phyloP scores from a whole-genome alignment of 2,113 vertebrate species.

The Malurus melanocephalus region DNA sequence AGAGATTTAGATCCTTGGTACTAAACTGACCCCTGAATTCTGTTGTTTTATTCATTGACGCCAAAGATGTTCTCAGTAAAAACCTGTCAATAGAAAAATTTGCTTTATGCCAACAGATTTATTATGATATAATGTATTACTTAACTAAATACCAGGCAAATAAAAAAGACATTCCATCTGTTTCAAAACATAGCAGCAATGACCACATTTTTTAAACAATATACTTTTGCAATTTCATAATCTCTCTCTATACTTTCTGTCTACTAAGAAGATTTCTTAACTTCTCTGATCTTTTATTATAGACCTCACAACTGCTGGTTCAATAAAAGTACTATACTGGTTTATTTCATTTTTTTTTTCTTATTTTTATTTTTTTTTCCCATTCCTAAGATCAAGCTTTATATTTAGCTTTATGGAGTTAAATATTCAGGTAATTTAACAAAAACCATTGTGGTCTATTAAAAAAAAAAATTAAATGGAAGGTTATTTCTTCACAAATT shows the following conservation, averaged over 20 bases:
- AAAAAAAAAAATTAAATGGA: not conserved
- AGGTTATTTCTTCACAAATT: not conserved
- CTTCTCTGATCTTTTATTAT: not conserved
- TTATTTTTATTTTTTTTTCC: too few relatives aligned
- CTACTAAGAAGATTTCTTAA: not conserved
- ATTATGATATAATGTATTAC: not conserved
- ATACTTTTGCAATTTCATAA: not conserved
- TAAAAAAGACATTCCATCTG: not conserved
- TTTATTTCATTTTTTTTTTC: not conserved
- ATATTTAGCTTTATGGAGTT: not conserved
- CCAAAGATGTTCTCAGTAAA: not conserved
- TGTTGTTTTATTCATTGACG: not conserved
- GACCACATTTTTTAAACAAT: not conserved
- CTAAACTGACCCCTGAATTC: not conserved
- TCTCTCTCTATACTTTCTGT: not conserved
- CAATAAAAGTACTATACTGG: not conserved
- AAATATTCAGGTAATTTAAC: not conserved
- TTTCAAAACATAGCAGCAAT: not conserved
- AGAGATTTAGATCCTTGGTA: not conserved
- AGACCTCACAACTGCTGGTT: not conserved
- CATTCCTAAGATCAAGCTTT: not conserved
- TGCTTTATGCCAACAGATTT: not conserved
- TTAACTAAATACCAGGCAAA: not conserved
- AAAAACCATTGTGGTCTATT: not conserved
- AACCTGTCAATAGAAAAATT: not conserved